Conservation (phyloP, 2,797 vertebrate genomes). For the Anisognathus igniventris region DNA sequence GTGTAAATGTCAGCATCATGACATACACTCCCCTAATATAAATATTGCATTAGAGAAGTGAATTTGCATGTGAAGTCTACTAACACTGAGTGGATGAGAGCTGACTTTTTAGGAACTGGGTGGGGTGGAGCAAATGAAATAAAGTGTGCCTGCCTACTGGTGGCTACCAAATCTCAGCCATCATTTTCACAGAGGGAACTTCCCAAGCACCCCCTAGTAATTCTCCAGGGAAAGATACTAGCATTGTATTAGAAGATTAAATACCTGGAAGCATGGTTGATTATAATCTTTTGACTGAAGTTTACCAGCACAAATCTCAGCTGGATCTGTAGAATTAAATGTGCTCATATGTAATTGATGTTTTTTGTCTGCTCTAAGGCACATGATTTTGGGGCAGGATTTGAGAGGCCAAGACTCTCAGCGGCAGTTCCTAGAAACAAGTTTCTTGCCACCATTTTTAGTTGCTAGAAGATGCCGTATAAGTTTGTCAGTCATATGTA, state of each 20-base stretch:
- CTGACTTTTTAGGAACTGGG: neutral
- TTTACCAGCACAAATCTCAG: neutral
- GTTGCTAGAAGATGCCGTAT: neutral
- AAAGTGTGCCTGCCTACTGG: fast-evolving
- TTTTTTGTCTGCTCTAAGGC: neutral
- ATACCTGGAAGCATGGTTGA: neutral
- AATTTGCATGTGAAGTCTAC: neutral
- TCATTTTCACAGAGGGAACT: neutral
- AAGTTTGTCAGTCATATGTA: neutral
- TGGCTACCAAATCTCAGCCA: neutral
- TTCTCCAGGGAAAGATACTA: neutral
- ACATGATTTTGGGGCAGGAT: neutral
- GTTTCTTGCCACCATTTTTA: neutral
- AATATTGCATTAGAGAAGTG: neutral
- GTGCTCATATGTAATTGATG: neutral
- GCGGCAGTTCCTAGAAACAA: neutral
- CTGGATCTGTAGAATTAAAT: neutral
- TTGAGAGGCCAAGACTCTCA: neutral
- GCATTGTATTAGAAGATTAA: neutral
- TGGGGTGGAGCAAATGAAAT: neutral
- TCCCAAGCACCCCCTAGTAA: neutral
- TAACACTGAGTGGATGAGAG: neutral
- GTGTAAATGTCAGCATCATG: neutral
- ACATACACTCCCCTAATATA: neutral
- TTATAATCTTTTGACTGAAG: neutral